phyloP scores from a whole-genome alignment of 2,113 vertebrate species.

The Chrysemys picta region DNA sequence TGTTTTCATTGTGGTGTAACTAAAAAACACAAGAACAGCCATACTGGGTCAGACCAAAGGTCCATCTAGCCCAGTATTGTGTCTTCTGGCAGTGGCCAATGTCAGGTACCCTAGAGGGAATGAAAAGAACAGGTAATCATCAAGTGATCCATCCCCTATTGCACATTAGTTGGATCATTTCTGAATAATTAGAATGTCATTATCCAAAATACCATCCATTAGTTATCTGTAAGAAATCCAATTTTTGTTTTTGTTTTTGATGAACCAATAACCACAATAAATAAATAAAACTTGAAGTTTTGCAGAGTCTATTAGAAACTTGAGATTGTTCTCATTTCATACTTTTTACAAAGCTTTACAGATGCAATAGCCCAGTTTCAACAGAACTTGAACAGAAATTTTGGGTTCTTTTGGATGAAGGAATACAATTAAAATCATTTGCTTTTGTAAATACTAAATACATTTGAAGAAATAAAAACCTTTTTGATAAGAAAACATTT shows the following conservation, averaged over 20 bases:
- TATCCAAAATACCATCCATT: not conserved
- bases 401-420: not conserved
- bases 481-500: not conserved
- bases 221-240: not conserved
- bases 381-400: not conserved
- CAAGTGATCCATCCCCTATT: too few relatives aligned
- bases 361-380: not conserved
- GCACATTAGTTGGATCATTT: not conserved
- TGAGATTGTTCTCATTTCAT: not conserved
- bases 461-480: not conserved
- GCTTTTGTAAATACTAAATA: not conserved
- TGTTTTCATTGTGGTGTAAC: not conserved
- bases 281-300: not conserved
- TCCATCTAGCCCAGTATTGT: too few relatives aligned
- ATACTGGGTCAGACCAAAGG: too few relatives aligned
- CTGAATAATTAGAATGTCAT: not conserved
- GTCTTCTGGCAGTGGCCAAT: too few relatives aligned
- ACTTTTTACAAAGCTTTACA: not conserved
- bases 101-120: too few relatives aligned
- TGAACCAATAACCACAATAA: not conserved
- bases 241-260: not conserved
- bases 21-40: not conserved
- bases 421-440: not conserved
- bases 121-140: too few relatives aligned
- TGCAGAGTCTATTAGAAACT: not conserved